A percentile compares a stretch with the other conserved stretches of the same genome.
Conservation (phyloP, 2,888 invertebrate species). For the Pantelozetes paolii region DNA sequence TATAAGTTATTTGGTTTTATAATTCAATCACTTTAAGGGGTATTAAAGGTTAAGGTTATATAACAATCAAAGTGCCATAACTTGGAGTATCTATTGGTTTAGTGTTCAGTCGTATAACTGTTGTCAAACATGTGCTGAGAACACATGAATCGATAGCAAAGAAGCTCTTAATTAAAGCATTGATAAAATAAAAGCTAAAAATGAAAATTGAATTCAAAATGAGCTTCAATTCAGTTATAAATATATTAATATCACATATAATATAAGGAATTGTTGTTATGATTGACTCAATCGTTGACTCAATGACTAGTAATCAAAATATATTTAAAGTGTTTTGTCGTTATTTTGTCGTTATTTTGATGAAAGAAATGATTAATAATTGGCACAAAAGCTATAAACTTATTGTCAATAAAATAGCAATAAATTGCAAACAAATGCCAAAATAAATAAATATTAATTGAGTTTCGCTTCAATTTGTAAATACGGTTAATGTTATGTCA, state of each 20-base stretch:
- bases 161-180: background rate
- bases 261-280: slow-evolving; percentile 18
- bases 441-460: background rate
- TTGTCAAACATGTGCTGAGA: background rate
- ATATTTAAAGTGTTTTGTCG: too few relatives aligned
- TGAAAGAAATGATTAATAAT: too few relatives aligned
- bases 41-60: too few relatives aligned
- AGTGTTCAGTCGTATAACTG: background rate
- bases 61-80: too few relatives aligned
- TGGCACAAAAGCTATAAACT: background rate
- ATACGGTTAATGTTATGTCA: background rate
- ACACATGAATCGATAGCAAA: too few relatives aligned
- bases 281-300: background rate
- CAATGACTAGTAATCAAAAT: slow-evolving; percentile 30
- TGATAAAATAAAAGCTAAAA: background rate
- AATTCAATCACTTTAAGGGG: too few relatives aligned
- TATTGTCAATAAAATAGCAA: background rate
- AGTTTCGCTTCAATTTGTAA: background rate
- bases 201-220: background rate
- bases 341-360: too few relatives aligned
- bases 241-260: slow-evolving; percentile 20
- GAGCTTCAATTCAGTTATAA: background rate
- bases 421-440: background rate
- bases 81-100: background rate
- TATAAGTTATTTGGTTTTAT: too few relatives aligned